A percentile compares a stretch with the other conserved stretches of the same genome.
phyloP scores from a whole-genome alignment of 2,113 vertebrate genomes.

The Podilymbus podiceps region DNA sequence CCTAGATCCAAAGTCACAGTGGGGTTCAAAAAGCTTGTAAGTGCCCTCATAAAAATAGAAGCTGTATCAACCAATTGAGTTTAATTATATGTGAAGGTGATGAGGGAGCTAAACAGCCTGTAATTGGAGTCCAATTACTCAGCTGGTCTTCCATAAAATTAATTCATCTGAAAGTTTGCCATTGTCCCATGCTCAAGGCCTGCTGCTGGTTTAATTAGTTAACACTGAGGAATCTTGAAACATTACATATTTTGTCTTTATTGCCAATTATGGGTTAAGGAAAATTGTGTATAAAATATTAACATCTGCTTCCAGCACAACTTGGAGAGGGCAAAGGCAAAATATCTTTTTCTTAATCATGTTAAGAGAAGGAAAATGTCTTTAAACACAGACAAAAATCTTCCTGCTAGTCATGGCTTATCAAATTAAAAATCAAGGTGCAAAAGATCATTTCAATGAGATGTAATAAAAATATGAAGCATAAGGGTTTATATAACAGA shows the following conservation, averaged over 20 bases:
- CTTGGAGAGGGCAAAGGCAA: slow-evolving; percentile 54
- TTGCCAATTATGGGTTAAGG: slow-evolving; percentile 78
- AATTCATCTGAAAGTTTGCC: slow-evolving; percentile 82
- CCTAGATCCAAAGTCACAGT: slow-evolving; percentile 79
- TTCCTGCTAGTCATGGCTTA: neutral
- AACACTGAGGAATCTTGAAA: slow-evolving; percentile 78
- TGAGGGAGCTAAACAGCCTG: slow-evolving; percentile 81
- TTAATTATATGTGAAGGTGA: slow-evolving; percentile 86
- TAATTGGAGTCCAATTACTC: slow-evolving; percentile 86
- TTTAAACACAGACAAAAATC: neutral
- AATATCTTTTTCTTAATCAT: slow-evolving; percentile 36
- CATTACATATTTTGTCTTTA: slow-evolving; percentile 79
- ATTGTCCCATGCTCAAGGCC: slow-evolving; percentile 75
- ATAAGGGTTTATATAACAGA: neutral
- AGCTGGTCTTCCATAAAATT: slow-evolving; percentile 85
- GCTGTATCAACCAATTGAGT: slow-evolving; percentile 83
- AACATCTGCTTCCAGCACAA: slow-evolving; percentile 73
- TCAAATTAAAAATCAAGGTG: neutral
- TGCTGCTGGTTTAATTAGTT: slow-evolving; percentile 80
- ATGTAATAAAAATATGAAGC: neutral
- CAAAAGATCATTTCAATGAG: neutral
- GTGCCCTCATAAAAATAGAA: slow-evolving; percentile 84
- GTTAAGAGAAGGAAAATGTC: neutral
- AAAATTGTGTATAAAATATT: slow-evolving; percentile 80
- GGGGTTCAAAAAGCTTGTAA: slow-evolving; percentile 82